A percentile compares a stretch with the other conserved stretches of the same genome.
phyloP scores from a whole-genome alignment of 2,113 vertebrate genomes.

The Vicugna pacos region DNA sequence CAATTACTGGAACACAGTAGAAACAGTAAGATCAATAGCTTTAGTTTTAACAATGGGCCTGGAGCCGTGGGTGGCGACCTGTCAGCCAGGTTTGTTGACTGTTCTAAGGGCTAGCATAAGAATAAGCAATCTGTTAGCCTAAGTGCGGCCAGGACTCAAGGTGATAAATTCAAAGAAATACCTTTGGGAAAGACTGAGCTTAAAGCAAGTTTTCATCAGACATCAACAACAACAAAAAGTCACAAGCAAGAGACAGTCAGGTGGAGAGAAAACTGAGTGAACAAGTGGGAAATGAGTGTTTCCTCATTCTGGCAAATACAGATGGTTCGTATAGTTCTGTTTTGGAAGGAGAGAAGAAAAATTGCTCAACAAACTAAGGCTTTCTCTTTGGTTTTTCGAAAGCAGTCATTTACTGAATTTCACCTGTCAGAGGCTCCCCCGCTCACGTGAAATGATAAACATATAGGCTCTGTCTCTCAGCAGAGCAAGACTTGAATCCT shows the following conservation, averaged over 20 bases:
- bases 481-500: neutral
- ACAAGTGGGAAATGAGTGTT: neutral
- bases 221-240: neutral
- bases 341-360: neutral
- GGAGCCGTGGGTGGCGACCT: no score
- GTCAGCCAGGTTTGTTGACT: no score
- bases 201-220: constrained; percentile 8
- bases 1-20: no score
- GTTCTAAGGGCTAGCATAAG: no score
- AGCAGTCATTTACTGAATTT: neutral
- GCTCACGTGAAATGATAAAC: neutral
- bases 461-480: neutral
- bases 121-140: no score
- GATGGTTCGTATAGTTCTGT: neutral
- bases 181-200: neutral
- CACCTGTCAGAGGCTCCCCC: neutral
- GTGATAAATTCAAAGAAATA: neutral
- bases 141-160: neutral
- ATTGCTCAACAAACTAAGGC: neutral
- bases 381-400: constrained; percentile 19
- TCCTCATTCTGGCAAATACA: neutral
- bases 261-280: neutral
- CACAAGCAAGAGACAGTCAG: neutral
- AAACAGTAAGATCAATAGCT: no score
- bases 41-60: no score